These are phyloP conservation scores for Sander lucioperca DNA, from an alignment of 2,113 vertebrate genomes.

Conservation along the genomic window DNA sequence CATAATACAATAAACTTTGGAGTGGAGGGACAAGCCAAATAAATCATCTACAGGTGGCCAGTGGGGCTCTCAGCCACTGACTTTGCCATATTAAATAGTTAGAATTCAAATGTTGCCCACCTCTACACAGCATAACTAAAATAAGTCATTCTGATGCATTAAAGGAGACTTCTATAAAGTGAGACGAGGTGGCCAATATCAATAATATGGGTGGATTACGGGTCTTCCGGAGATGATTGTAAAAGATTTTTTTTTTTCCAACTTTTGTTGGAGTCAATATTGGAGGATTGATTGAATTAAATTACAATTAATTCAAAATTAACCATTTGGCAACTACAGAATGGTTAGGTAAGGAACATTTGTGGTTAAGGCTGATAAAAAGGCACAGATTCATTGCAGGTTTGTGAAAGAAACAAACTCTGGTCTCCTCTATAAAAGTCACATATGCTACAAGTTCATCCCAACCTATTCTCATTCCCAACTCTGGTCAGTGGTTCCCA, in stretches of 20 bases:
- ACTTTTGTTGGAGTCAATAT: not conserved
- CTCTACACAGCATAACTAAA: conserved; percentile 24
- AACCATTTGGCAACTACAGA: not conserved
- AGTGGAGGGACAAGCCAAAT: conserved; percentile 66
- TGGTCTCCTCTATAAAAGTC: too few species aligned
- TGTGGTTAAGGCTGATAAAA: not conserved
- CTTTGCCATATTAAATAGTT: conserved; percentile 78
- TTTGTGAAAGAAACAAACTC: not conserved
- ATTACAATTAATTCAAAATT: not conserved
- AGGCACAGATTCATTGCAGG: not conserved
- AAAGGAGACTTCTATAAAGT: not conserved
- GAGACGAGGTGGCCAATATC: not conserved
- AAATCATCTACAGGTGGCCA: conserved; percentile 78
- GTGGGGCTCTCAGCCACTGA: conserved; percentile 53
- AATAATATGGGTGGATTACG: not conserved
- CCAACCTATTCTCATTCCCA: too few species aligned
- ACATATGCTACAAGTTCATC: too few species aligned
- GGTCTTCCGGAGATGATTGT: not conserved
- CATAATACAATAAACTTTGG: conserved; percentile 74
- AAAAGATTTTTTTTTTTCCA: too few species aligned
- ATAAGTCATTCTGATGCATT: conserved; percentile 36
- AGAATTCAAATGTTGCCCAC: conserved; percentile 58
- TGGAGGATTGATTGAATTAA: not conserved
- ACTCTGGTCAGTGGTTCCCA: too few species aligned
- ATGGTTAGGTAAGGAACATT: not conserved